Percentiles rank a stretch among this genome's conserved stretches.
These are phyloP conservation scores for Apis laboriosa DNA, from an alignment of 1,140 invertebrate species.

Conservation along the genomic window DNA sequence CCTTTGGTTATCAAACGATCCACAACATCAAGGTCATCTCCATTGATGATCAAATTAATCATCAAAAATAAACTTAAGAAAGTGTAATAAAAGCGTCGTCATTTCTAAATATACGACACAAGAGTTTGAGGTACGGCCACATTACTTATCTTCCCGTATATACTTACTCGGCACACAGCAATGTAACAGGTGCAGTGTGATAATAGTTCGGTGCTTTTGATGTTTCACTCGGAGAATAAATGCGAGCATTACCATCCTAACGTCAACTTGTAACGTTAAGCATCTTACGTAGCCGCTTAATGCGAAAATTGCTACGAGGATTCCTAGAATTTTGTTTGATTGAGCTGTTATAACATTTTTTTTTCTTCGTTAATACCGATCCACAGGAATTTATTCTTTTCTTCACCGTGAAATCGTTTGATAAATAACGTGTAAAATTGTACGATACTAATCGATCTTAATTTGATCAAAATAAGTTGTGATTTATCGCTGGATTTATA, in stretches of 20 bases:
- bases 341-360: not conserved
- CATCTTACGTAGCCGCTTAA: not conserved
- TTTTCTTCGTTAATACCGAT: fast-evolving
- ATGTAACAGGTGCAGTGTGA: not conserved
- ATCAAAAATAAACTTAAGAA: not conserved
- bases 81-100: not conserved
- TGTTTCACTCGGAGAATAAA: not conserved
- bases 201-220: constrained; percentile 3
- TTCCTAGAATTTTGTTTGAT: not conserved
- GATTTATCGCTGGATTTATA: too few relatives aligned
- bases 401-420: too few relatives aligned
- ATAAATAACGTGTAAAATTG: too few relatives aligned
- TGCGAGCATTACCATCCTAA: not conserved
- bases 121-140: not conserved
- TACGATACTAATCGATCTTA: too few relatives aligned
- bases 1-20: too few relatives aligned
- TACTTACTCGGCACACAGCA: not conserved
- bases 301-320: not conserved
- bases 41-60: not conserved
- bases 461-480: too few relatives aligned
- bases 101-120: not conserved
- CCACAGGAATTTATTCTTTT: not conserved
- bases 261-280: not conserved
- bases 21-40: too few relatives aligned
- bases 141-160: not conserved